phyloP scores from a whole-genome alignment of 1,140 invertebrate species.

The Drosophila jambulina region DNA sequence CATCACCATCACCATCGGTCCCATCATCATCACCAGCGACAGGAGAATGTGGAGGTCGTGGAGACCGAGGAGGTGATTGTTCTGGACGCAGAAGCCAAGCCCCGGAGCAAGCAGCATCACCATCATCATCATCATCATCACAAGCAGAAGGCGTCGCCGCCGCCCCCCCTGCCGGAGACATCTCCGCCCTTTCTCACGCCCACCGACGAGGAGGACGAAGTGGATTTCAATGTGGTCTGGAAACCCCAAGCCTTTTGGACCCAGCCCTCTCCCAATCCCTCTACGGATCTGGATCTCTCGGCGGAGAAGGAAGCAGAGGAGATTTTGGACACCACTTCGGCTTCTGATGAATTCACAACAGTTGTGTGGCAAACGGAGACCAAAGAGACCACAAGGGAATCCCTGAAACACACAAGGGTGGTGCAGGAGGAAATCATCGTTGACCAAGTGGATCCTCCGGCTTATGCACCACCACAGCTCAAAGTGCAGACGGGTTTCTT shows the following conservation, averaged over 20 bases:
- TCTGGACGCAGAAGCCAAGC: constrained; percentile 16
- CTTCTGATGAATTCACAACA: constrained; percentile 42
- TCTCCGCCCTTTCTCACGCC: constrained; percentile 60
- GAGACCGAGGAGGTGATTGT: constrained; percentile 37
- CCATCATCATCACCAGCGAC: constrained; percentile 31
- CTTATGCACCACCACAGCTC: constrained; percentile 24
- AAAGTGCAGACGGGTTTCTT: constrained; percentile 31
- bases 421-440: constrained; percentile 28
- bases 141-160: constrained; percentile 35
- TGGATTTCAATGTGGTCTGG: constrained; percentile 40
- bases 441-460: constrained; percentile 20
- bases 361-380: constrained; percentile 35
- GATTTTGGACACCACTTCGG: constrained; percentile 13
- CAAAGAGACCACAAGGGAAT: constrained; percentile 5
- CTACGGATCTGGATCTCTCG: constrained; percentile 6
- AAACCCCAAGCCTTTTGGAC: constrained; percentile 33
- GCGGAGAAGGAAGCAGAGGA: constrained; percentile 11
- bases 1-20: constrained; percentile 46
- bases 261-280: constrained; percentile 25
- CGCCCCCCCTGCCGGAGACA: constrained; percentile 58
- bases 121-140: constrained; percentile 39
- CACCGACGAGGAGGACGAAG: constrained; percentile 51
- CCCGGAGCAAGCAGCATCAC: constrained; percentile 21
- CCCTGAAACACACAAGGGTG: constrained; percentile 7
- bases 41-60: constrained; percentile 43